These are phyloP conservation scores for Anoura caudifer DNA, from an alignment of 2,113 vertebrate genomes.

Conservation along the genomic window DNA sequence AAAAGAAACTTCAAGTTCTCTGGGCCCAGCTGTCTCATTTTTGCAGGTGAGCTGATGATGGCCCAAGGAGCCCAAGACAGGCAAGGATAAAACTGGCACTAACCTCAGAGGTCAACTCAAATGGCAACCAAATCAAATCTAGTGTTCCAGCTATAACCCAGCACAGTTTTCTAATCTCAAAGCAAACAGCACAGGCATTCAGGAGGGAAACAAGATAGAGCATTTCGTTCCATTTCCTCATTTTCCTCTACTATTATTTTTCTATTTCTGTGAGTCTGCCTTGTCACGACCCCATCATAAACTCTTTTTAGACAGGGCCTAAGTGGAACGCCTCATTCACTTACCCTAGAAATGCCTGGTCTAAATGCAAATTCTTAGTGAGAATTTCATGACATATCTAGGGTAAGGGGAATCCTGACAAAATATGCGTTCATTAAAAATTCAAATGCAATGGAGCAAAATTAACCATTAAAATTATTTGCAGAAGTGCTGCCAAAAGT, in stretches of 20 bases:
- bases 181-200: neutral
- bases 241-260: neutral
- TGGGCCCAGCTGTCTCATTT: neutral
- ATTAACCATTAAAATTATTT: slow-evolving; percentile 32
- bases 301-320: neutral
- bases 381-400: neutral
- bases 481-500: slow-evolving; percentile 13
- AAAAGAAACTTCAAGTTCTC: neutral
- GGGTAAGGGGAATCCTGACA: neutral
- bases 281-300: neutral
- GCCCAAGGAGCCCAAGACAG: neutral
- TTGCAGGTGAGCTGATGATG: neutral
- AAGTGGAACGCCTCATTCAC: neutral
- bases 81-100: neutral
- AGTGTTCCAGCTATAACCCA: neutral
- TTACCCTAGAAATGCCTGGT: neutral
- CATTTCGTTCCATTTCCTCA: neutral
- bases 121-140: neutral
- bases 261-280: neutral
- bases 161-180: neutral
- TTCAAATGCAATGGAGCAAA: slow-evolving; percentile 24
- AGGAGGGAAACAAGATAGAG: neutral
- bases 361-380: neutral
- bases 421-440: slow-evolving; percentile 28
- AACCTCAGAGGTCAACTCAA: neutral